Percentiles rank a stretch among this genome's conserved stretches.
Conservation (phyloP, 2,888 invertebrate genomes). For the Bibio marci region DNA sequence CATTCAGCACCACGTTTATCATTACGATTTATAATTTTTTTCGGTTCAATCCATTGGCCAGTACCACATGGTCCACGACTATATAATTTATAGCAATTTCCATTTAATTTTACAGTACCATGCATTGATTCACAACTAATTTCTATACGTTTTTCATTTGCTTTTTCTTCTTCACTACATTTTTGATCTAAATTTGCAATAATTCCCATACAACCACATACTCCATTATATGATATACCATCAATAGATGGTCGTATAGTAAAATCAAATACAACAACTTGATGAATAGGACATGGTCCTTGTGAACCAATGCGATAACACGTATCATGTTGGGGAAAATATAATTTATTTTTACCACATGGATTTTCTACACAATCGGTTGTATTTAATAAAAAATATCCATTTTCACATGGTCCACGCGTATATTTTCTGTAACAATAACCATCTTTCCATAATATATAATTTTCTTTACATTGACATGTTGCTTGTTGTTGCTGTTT, state of each 20-base stretch:
- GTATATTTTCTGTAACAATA: slow-evolving; percentile 65
- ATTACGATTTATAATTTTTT: slow-evolving; percentile 21
- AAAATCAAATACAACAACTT: slow-evolving; percentile 67
- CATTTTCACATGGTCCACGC: slow-evolving; percentile 53
- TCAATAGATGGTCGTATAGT: slow-evolving; percentile 59
- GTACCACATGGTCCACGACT: slow-evolving; percentile 58
- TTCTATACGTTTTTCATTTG: slow-evolving; percentile 13
- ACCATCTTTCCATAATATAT: slow-evolving; percentile 42
- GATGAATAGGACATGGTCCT: slow-evolving; percentile 55
- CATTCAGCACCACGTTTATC: slow-evolving; percentile 33
- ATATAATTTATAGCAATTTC: slow-evolving; percentile 59
- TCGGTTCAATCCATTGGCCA: slow-evolving; percentile 51
- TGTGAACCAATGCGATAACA: slow-evolving; percentile 64
- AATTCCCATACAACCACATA: slow-evolving; percentile 50
- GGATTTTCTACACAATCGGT: slow-evolving; percentile 53
- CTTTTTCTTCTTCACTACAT: slow-evolving; percentile 17
- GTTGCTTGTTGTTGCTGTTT: slow-evolving; percentile 28
- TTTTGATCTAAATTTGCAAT: slow-evolving; percentile 27
- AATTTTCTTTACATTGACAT: slow-evolving; percentile 53
- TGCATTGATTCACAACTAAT: slow-evolving; percentile 38
- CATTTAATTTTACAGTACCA: slow-evolving; percentile 46
- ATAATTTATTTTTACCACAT: slow-evolving; percentile 56
- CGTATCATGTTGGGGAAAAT: slow-evolving; percentile 51
- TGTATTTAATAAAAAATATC: slow-evolving; percentile 50
- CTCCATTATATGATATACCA: slow-evolving; percentile 66